Percentiles rank a stretch among this genome's conserved stretches.
phyloP scores from a whole-genome alignment of 2,113 vertebrate species.

The Crotalus viridis region DNA sequence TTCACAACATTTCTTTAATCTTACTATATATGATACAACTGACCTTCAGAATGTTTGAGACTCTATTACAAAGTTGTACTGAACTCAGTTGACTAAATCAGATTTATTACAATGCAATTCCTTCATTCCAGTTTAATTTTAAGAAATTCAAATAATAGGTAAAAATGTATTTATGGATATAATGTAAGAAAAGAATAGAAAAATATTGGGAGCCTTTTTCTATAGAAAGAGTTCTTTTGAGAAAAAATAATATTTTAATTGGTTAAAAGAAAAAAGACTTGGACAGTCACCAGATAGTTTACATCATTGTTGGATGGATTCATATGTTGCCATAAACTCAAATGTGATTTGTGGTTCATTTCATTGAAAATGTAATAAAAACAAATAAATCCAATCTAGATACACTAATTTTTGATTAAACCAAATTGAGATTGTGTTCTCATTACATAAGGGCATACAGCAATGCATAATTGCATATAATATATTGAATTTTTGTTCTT shows the following conservation, averaged over 20 bases:
- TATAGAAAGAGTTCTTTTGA: not conserved
- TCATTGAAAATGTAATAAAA: not conserved
- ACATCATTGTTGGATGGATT: not conserved
- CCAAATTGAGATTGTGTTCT: not conserved
- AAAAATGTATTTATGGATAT: not conserved
- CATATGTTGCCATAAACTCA: not conserved
- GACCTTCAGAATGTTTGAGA: not conserved
- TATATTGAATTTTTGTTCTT: not conserved
- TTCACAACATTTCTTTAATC: not conserved
- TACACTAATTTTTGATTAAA: not conserved
- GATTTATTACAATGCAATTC: not conserved
- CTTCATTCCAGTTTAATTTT: not conserved
- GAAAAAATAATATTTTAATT: not conserved
- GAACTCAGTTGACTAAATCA: not conserved
- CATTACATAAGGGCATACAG: not conserved
- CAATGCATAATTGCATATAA: not conserved
- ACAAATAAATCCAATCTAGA: not conserved
- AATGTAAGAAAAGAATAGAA: not conserved
- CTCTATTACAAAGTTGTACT: not conserved
- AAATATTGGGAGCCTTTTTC: not conserved
- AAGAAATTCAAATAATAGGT: not conserved
- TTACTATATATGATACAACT: not conserved
- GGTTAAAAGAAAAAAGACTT: not conserved
- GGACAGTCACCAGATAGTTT: not conserved
- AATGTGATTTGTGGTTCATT: not conserved